Evolutionary conservation across 1,140 invertebrate species (phyloP), one percentile per base, ranked within the genome.

Genomic region (Zaprionus gabonicus): DNA sequence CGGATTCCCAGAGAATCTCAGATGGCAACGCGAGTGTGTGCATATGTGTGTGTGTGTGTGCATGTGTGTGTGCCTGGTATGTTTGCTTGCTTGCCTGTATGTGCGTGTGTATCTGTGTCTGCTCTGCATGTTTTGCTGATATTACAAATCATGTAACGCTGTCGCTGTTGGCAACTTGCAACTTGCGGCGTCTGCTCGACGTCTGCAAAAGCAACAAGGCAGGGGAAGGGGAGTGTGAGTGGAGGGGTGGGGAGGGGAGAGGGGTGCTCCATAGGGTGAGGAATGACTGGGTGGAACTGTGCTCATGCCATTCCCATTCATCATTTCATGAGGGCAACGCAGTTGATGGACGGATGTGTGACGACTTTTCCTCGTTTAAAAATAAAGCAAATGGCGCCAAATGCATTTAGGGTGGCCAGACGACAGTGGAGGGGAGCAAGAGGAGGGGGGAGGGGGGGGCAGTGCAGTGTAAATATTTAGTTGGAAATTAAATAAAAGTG

Each of bases 301-400:
- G 71, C 70, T 56, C 64, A 68, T 68, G 13, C 38, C 72, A 59
- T 25, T 15, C 70, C 73, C 84, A 87, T 87, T 87, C 84, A 88
- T 87, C 84, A 88, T 83, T 78, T 46, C 53, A 41, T 49, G 70
- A 71, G 67, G 57, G 78, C 38, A 23, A 13, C 56, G 31, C 63
- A 78, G 62, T 81, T 90, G 84, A 88, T 88, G 84, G 84, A 90
- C 85, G 84, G 81, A 88, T 88, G 85, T 88, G 84, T 88, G 85
- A 90, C 84, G 83, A 84, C 77, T 84, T 84, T 88, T 73, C 74
- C 71, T 86, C 71, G 85, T 85, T 81, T 81, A 81, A 82, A 69
- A 73, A 80, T 74, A 71, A 88, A 80, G 66, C 82, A 82, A 86
- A 87, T 80, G 83, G 84, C 84, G 83, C 84, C 81, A 88, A 88